Evolutionary conservation across 2,113 vertebrate species (phyloP), one percentile per base, ranked within the genome.

Genomic region (Colaptes auratus): DNA sequence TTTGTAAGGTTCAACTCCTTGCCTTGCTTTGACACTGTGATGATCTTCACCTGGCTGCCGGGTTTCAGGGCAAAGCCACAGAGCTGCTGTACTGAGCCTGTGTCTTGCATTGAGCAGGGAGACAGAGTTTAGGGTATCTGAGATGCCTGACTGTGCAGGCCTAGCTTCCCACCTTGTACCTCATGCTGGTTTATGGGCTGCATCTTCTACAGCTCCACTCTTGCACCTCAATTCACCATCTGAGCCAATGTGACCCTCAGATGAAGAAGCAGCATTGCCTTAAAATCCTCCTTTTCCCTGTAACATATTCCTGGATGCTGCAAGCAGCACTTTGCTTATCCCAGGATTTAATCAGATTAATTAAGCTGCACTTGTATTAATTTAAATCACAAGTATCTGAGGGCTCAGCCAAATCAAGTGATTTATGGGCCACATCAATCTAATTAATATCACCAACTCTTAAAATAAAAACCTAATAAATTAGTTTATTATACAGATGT

Each of bases 391-490:
- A 91, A 92, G 66, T 90, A 86, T 97, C 96, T 79, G 79, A 92
- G 85, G 92, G 82, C 93, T 95, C 86, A 96, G 92, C 76, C 94
- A 91, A 93, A 95, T 93, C 79, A 60, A 96, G 89, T 94, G 89
- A 96, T 94, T 96, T 95, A 96, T 95, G 79, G 92, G 67, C 93
- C 77, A 56, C 93, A 94, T 92, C 95, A 92, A 77, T 91, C 90
- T 97, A 96, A 97, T 96, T 96, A 96, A 97, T 94, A 85, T 64
- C 79, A 93, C 67, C 93, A 87, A 93, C 66, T 92, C 92, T 93
- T 96, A 96, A 95, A 96, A 97, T 95, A 93, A 96, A 96, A 96
- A 70, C 44, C 88, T 90, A 93, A 94, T 92, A 94, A 96, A 96
- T 88, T 70, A 84, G 82, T 96, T 95, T 96, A 95, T 96, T 89